Evolutionary conservation across 2,888 invertebrate species (phyloP).

Genomic region (Cryptophagus acutangulus): DNA sequence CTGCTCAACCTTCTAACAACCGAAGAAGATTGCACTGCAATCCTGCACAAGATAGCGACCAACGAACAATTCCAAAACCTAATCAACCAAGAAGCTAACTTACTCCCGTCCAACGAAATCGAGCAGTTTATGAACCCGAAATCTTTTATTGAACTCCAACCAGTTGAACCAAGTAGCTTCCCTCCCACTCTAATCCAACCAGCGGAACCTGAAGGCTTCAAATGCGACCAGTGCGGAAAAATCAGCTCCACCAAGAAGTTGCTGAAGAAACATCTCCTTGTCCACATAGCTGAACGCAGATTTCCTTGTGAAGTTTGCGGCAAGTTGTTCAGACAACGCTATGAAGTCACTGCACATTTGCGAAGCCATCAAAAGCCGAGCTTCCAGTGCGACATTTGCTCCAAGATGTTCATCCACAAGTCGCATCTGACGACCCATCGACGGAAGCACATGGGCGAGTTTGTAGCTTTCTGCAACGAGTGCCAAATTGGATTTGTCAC

Average conservation of each 20-base stretch:
- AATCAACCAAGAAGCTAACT: slow-evolving; percentile 34
- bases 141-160: slow-evolving; percentile 11
- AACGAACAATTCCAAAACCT: slow-evolving; percentile 41
- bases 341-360: slow-evolving; percentile 48
- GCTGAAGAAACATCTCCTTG: slow-evolving; percentile 40
- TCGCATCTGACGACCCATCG: slow-evolving; percentile 58
- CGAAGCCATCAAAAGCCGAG: slow-evolving; percentile 54
- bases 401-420: slow-evolving; percentile 56
- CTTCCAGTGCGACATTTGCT: slow-evolving; percentile 56
- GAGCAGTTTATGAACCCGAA: slow-evolving; percentile 23
- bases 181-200: slow-evolving; percentile 10
- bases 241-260: slow-evolving; percentile 39
- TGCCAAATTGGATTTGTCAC: slow-evolving; percentile 41
- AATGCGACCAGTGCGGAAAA: slow-evolving; percentile 40
- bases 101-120: slow-evolving; percentile 24
- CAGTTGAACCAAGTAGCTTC: too few species aligned
- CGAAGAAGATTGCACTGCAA: slow-evolving; percentile 43
- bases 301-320: slow-evolving; percentile 40
- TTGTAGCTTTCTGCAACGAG: slow-evolving; percentile 36
- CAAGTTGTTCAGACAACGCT: slow-evolving; percentile 40
- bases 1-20: slow-evolving; percentile 40
- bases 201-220: slow-evolving; percentile 21
- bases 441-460: slow-evolving; percentile 53
- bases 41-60: slow-evolving; percentile 42
- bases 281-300: slow-evolving; percentile 37